phyloP scores from a whole-genome alignment of 2,888 invertebrate species.

The Amorpha juglandis region DNA sequence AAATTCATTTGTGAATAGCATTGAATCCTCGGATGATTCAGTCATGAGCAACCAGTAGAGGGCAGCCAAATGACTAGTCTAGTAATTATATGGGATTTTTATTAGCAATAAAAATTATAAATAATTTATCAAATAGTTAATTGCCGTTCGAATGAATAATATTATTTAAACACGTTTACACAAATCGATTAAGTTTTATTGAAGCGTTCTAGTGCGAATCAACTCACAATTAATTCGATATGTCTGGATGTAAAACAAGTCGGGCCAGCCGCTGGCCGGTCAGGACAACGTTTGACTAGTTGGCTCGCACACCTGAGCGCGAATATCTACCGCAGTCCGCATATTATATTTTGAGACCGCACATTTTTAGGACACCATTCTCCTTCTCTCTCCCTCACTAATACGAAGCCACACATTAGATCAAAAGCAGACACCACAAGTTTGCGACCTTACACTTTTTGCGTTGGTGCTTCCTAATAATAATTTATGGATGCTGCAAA shows the following conservation, averaged over 20 bases:
- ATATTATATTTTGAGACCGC: conserved; percentile 72
- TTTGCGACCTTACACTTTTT: conserved; percentile 36
- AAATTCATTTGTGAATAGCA: conserved; percentile 9
- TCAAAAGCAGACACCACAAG: conserved; percentile 36
- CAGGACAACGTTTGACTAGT: conserved; percentile 65
- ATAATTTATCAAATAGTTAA: conserved; percentile 26
- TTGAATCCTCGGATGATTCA: conserved; percentile 12
- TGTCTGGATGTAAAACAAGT: conserved; percentile 49
- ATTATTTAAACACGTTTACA: conserved; percentile 1
- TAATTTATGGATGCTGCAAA: conserved; percentile 42
- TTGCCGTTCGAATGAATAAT: background rate
- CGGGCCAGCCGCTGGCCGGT: conserved; percentile 52
- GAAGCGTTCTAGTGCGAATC: conserved; percentile 31
- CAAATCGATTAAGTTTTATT: conserved; percentile 32
- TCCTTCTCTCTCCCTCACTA: conserved; percentile 50
- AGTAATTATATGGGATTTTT: conserved; percentile 1
- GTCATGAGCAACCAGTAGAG: conserved; percentile 3
- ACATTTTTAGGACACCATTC: conserved; percentile 61
- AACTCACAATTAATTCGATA: conserved; percentile 61
- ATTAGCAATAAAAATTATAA: conserved; percentile 31
- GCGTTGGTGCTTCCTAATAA: conserved; percentile 34
- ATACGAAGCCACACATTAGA: conserved; percentile 13
- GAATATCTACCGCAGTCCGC: conserved; percentile 70
- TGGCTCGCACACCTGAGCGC: conserved; percentile 67
- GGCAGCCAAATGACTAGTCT: conserved; percentile 13